A percentile compares a stretch with the other conserved stretches of the same genome.
These are phyloP conservation scores for Drosophila subobscura DNA, from an alignment of 1,140 invertebrate species.

Conservation along the genomic window DNA sequence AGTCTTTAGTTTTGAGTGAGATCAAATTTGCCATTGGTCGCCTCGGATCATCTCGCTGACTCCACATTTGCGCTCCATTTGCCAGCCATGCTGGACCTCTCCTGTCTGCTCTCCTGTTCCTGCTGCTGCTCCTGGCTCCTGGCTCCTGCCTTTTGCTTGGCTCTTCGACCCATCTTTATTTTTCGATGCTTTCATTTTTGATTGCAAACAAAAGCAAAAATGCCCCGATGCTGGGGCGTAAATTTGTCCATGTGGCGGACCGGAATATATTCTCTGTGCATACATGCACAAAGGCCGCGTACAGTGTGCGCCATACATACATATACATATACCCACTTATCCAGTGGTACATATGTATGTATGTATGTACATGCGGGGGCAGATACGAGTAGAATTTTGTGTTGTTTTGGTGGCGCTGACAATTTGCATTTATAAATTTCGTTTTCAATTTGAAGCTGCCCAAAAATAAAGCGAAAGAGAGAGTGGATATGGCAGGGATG, in stretches of 20 bases:
- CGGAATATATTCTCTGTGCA: background rate
- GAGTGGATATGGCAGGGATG: background rate
- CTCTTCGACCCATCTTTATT: slow-evolving; percentile 13
- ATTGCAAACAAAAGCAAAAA: slow-evolving; percentile 29
- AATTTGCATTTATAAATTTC: slow-evolving; percentile 77
- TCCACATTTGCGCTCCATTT: slow-evolving; percentile 16
- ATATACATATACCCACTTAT: background rate
- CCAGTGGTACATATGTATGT: background rate
- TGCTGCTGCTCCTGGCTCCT: background rate
- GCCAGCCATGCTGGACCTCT: slow-evolving; percentile 4
- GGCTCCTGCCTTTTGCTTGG: background rate
- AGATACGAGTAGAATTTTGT: background rate
- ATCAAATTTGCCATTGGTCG: slow-evolving; percentile 22
- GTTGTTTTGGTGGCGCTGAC: slow-evolving; percentile 48
- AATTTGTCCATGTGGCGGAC: slow-evolving; percentile 31
- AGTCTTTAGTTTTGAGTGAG: background rate
- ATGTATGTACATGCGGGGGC: slow-evolving; percentile 2
- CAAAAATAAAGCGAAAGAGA: slow-evolving; percentile 3
- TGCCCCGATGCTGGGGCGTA: slow-evolving; percentile 17
- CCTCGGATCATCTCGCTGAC: background rate
- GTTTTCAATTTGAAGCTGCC: slow-evolving; percentile 58
- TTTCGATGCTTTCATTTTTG: slow-evolving; percentile 37
- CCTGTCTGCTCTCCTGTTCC: background rate
- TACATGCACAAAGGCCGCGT: background rate
- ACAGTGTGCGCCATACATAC: slow-evolving; percentile 15